Base-by-base conservation (phyloP, 2,888 invertebrate genomes). In the Amphipyra berbera region DNA sequence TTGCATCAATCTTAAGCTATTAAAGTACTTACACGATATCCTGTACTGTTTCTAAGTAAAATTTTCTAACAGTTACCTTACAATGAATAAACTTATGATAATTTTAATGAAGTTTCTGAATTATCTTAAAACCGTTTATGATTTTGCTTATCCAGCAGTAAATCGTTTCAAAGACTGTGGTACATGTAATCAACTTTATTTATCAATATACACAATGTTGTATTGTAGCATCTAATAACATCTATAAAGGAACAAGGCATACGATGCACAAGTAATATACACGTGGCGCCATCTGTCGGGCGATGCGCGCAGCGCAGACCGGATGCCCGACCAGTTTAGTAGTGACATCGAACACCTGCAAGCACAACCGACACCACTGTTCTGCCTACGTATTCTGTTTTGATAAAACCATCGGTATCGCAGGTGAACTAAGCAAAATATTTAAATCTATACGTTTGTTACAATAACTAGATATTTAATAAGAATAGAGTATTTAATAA, bases 311-410 rank as follows among this genome's bases (percentile, higher is more conserved):
- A 76, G 77, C 83, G 73, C 76, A 73, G 88, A 88, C 94, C 94
- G 94, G 94, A 94, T 94, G 84, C 93, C 86, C 87, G 89, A 95
- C 94, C 94, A 93, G 94, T 95, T 94, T 90, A 85, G 83, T 86
- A 85, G 87, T 85, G 90, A 91, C 90, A 90, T 86, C 85, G 88
- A 88, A 90, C 93, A 94, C 94, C 94, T 94, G 94, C 94, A 87
- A 83, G 82, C 79, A 73, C 76, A 82, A 80, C 74, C 73, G 82
- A 81, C 82, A 79, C 79, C 83, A 81, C 78, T 78, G 78, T 76
- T 76, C 79, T 75, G 63, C 76, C 66, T 73, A 76, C 73, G 55
- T 77, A 69, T 78, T 76, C 71, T 79, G 73, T 78, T 79, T 76
- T 76, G 55, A 79, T 74, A 68, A 65, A 74, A 55, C 56, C 44